phyloP scores from a whole-genome alignment of 2,113 vertebrate genomes.

The Kryptolebias marmoratus region DNA sequence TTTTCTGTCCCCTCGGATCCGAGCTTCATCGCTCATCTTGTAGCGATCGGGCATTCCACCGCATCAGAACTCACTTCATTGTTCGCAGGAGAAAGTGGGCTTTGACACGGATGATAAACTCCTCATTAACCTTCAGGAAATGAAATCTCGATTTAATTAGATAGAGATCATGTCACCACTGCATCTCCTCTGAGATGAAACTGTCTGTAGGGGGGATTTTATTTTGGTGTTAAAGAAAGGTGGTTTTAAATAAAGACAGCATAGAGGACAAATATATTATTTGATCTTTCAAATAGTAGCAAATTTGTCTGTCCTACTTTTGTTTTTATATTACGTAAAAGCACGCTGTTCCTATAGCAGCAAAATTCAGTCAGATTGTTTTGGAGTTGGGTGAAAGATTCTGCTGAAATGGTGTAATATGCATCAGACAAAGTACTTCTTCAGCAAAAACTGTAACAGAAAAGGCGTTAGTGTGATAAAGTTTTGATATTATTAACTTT shows the following conservation, averaged over 20 bases:
- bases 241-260: background rate
- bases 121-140: slow-evolving; percentile 79
- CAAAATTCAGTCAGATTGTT: slow-evolving; percentile 43
- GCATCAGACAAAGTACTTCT: slow-evolving; percentile 58
- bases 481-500: slow-evolving; percentile 69
- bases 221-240: slow-evolving; percentile 3
- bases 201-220: background rate
- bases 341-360: slow-evolving; percentile 9
- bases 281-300: slow-evolving; percentile 25
- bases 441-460: slow-evolving; percentile 48
- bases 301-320: slow-evolving; percentile 25
- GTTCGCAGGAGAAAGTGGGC: slow-evolving; percentile 58
- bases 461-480: slow-evolving; percentile 55
- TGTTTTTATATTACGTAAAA: slow-evolving; percentile 25
- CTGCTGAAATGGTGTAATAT: slow-evolving; percentile 42
- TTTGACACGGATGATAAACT: slow-evolving; percentile 68
- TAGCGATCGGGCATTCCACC: slow-evolving; percentile 29
- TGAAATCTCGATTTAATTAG: slow-evolving; percentile 77
- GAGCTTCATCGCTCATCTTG: slow-evolving; percentile 50
- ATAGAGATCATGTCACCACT: slow-evolving; percentile 68
- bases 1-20: slow-evolving; percentile 18
- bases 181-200: slow-evolving; percentile 64
- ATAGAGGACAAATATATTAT: slow-evolving; percentile 3
- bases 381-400: slow-evolving; percentile 45
- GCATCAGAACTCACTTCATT: slow-evolving; percentile 49